Evolutionary conservation across 2,888 invertebrate species (phyloP), one percentile per base, ranked within the genome.

Genomic region (Ypsolopha scabrella): DNA sequence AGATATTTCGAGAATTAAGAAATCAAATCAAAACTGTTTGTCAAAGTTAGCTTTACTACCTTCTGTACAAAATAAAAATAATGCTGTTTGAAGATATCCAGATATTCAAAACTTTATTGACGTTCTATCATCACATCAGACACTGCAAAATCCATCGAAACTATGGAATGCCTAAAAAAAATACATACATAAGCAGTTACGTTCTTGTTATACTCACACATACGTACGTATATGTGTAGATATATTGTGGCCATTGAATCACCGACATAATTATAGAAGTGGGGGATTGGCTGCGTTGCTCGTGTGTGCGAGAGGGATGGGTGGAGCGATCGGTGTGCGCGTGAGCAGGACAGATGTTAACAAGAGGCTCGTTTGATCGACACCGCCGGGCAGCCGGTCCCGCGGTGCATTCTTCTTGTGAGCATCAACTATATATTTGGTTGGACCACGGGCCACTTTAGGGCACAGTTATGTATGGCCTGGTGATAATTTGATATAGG

Each of bases 201-300:
- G 77, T 70, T 76, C 77, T 80, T 81, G 80, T 81, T 81, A 80
- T 80, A 70, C 70, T 65, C 63, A 61, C 72, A 70, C 75, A 79
- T 70, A 61, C 70, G 71, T 68, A 69, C 50, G 43, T 76, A 82
- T 68, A 69, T 48, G 43, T 76, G 81, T 78, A 83, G 72, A 74
- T 82, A 83, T 83, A 83, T 50, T 81, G 83, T 80, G 81, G 85
- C 82, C 80, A 86, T 86, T 86, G 86, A 86, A 86, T 86, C 85
- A 85, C 83, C 82, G 79, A 74, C 81, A 85, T 86, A 86, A 86
- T 86, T 86, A 86, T 86, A 86, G 83, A 86, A 86, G 85, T 83
- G 85, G 86, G 86, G 86, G 85, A 83, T 85, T 83, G 85, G 83
- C 81, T 85, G 82, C 76, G 83, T 77, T 81, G 83, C 78, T 75